Percentiles rank a stretch among this genome's conserved stretches.
These are phyloP conservation scores for Castor canadensis DNA, from an alignment of 2,113 vertebrate species.

Conservation along the genomic window DNA sequence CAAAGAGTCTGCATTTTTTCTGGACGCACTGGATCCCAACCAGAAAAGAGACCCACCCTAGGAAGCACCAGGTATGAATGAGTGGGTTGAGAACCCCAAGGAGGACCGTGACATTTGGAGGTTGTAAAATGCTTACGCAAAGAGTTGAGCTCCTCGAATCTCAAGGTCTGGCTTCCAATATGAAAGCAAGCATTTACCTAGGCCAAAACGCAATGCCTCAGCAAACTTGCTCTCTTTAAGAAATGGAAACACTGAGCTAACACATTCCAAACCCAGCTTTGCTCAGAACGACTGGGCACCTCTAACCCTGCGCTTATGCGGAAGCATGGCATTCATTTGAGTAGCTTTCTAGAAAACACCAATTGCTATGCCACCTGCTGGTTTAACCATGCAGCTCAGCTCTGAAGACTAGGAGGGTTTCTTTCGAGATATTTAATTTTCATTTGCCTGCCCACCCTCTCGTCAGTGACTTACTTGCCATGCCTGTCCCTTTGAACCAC, in stretches of 20 bases:
- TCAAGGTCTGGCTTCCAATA: conserved; percentile 66
- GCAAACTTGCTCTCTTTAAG: accelerated
- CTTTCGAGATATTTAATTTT: neutral
- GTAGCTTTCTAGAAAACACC: neutral
- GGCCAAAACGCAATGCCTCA: conserved; percentile 58
- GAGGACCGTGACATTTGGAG: neutral
- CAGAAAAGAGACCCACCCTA: neutral
- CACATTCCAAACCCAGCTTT: neutral
- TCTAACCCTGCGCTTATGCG: accelerated
- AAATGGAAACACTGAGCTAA: neutral
- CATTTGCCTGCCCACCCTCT: no score
- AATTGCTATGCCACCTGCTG: accelerated
- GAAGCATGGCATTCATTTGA: neutral
- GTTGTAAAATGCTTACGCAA: conserved; percentile 50
- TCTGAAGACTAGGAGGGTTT: neutral
- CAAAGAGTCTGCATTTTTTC: neutral
- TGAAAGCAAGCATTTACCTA: conserved; percentile 55
- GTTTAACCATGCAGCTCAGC: neutral
- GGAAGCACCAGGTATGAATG: neutral
- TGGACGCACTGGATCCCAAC: neutral
- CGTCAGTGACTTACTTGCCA: accelerated
- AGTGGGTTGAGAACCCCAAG: neutral
- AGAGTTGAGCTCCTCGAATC: conserved; percentile 50
- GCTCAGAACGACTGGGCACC: neutral
- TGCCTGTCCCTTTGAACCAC: accelerated